Conservation (phyloP, 2,888 invertebrate species). For the Drosophila maculinotata region DNA sequence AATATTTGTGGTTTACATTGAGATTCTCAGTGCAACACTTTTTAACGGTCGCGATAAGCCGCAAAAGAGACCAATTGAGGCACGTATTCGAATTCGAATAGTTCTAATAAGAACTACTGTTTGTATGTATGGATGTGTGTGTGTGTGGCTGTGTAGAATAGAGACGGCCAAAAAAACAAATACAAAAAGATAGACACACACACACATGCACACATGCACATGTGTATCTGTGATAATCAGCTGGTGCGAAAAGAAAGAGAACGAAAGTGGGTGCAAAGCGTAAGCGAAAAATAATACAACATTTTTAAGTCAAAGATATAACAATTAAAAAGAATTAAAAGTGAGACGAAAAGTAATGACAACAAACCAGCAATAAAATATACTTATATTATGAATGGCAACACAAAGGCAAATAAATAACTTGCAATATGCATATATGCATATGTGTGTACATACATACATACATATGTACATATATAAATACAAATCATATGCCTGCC, state of each 20-base stretch:
- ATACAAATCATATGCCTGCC: constrained; percentile 34
- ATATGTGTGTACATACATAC: neutral
- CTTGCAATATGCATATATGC: neutral
- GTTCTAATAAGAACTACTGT: constrained; percentile 21
- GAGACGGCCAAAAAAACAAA: constrained; percentile 23
- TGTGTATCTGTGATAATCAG: constrained; percentile 41
- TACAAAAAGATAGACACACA: constrained; percentile 22
- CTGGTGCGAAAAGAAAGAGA: constrained; percentile 35
- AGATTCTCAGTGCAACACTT: constrained; percentile 38
- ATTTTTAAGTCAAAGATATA: constrained; percentile 16
- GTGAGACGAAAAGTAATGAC: constrained; percentile 25
- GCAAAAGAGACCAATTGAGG: constrained; percentile 31
- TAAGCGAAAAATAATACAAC: constrained; percentile 21
- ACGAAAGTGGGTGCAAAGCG: constrained; percentile 41
- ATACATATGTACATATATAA: constrained; percentile 1
- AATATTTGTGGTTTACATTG: constrained; percentile 65
- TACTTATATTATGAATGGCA: constrained; percentile 19
- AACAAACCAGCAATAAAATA: constrained; percentile 29
- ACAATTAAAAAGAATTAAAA: constrained; percentile 46
- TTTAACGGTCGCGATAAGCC: constrained; percentile 53
- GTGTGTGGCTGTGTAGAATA: constrained; percentile 20
- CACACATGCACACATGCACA: neutral
- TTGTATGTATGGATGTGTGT: neutral
- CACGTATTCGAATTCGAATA: constrained; percentile 20
- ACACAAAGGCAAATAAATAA: constrained; percentile 16